Base-by-base conservation (phyloP, 1,140 invertebrate species). In the Xylocopa sonorina region DNA sequence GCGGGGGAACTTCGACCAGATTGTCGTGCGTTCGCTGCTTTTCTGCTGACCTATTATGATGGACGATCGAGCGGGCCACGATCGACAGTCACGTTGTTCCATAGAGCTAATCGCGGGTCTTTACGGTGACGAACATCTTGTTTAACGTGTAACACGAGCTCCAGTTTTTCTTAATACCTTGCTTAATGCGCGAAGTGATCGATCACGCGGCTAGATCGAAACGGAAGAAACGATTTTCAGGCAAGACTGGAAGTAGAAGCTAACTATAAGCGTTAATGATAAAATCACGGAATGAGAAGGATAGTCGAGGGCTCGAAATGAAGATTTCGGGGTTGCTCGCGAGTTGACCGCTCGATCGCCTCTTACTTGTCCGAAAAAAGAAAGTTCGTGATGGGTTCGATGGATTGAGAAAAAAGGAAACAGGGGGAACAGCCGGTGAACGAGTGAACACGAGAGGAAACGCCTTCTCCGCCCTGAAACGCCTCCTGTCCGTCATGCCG, bases 401-500 rank as follows among this genome's bases (percentile, higher is more conserved):
- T 32, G 46, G 55, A 78, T 71, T 24, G 58, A 78, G 67, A 78
- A 71, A 78, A 50, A 69, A 62, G 43, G 32, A 46, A 48, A 21
- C 53, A 58, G 67, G 62, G 86, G 55, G 57, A 87, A 88, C 89
- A 91, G 87, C 89, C 86, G 89, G 90, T 82, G 81, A 89, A 87
- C 87, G 88, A 82, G 82, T 77, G 82, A 83, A 83, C 82, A 83
- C 78, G 41, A 71, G 78, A 88, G 87, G 80, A 88, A 91, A 90
- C 92, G 89, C 86, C 89, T 58, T 32, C 80, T 73, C 80, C 83
- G 84, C 84, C 88, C 91, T 86, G 77, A 88, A 86, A 88, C 91
- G 89, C 90, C 91, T 91, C 91, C 90, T 91, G 90, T 93, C 90
- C 88, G 86, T 92, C 90, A 92, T 85, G 48, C 79, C 73, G 69